phyloP scores from a whole-genome alignment of 2,888 invertebrate genomes.

The Phengaris arion region DNA sequence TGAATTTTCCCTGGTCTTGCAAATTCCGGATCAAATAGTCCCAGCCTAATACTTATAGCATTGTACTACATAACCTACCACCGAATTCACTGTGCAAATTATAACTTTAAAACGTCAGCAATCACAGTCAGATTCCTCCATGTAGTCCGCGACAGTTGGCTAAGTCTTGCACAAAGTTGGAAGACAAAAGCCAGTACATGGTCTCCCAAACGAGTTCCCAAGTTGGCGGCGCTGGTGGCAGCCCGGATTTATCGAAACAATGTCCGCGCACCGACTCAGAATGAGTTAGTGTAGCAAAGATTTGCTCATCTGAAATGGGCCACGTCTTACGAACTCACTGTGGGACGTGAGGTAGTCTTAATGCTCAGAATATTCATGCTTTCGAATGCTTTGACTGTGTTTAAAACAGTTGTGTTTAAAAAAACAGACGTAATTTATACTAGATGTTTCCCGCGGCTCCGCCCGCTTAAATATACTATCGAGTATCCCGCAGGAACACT shows the following conservation, averaged over 20 bases:
- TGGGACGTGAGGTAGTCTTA: neutral
- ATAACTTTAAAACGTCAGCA: slow-evolving; percentile 6
- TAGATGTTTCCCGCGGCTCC: too few relatives aligned
- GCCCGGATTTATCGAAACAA: slow-evolving; percentile 29
- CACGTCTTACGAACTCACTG: slow-evolving; percentile 11
- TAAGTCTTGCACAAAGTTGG: slow-evolving; percentile 19
- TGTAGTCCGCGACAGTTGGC: slow-evolving; percentile 14
- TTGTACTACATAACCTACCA: neutral
- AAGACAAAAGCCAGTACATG: slow-evolving; percentile 27
- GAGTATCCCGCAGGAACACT: too few relatives aligned
- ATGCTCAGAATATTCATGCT: neutral
- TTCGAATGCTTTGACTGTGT: too few relatives aligned
- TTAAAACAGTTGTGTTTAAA: too few relatives aligned
- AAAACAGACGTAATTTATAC: too few relatives aligned
- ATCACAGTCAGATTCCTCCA: slow-evolving; percentile 3
- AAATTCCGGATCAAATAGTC: too few relatives aligned
- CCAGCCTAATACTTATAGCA: neutral
- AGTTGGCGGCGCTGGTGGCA: slow-evolving; percentile 15
- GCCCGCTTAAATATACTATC: too few relatives aligned
- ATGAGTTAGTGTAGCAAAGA: slow-evolving; percentile 29
- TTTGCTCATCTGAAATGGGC: slow-evolving; percentile 20
- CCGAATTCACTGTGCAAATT: neutral
- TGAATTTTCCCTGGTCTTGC: too few relatives aligned
- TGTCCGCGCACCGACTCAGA: slow-evolving; percentile 26
- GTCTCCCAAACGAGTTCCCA: slow-evolving; percentile 27